phyloP scores from a whole-genome alignment of 1,140 invertebrate species.

The Chironomus tepperi region DNA sequence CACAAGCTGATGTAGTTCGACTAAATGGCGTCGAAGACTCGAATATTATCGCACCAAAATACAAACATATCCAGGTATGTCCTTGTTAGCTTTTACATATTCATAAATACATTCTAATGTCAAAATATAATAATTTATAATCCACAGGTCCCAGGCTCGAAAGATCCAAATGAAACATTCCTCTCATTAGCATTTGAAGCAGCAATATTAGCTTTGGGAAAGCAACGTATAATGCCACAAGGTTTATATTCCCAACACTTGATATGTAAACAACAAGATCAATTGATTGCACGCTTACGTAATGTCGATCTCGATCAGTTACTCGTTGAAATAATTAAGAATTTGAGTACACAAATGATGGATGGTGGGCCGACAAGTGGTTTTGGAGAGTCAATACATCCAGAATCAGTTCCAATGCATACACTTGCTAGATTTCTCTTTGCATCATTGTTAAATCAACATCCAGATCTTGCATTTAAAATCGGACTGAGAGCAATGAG shows the following conservation, averaged over 20 bases:
- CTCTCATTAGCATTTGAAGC: conserved; percentile 62
- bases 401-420: conserved; percentile 71
- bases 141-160: conserved; percentile 51
- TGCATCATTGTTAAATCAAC: conserved; percentile 58
- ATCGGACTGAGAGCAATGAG: conserved; percentile 53
- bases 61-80: conserved; percentile 53
- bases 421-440: conserved; percentile 75
- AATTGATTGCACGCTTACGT: conserved; percentile 62
- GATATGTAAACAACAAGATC: conserved; percentile 54
- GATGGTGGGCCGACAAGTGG: conserved; percentile 67
- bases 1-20: conserved; percentile 34
- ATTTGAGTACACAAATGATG: conserved; percentile 53
- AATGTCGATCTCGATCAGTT: conserved; percentile 66
- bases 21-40: conserved; percentile 23
- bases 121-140: too few relatives aligned
- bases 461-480: conserved; percentile 68
- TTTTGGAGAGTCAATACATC: conserved; percentile 50
- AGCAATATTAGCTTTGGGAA: conserved; percentile 60
- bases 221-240: conserved; percentile 67
- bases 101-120: too few relatives aligned
- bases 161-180: conserved; percentile 65
- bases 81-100: too few relatives aligned
- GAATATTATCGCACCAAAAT: conserved; percentile 37
- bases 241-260: conserved; percentile 66
- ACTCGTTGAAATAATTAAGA: conserved; percentile 49